Base-by-base conservation (phyloP, 2,113 vertebrate species). In the Egretta garzetta region DNA sequence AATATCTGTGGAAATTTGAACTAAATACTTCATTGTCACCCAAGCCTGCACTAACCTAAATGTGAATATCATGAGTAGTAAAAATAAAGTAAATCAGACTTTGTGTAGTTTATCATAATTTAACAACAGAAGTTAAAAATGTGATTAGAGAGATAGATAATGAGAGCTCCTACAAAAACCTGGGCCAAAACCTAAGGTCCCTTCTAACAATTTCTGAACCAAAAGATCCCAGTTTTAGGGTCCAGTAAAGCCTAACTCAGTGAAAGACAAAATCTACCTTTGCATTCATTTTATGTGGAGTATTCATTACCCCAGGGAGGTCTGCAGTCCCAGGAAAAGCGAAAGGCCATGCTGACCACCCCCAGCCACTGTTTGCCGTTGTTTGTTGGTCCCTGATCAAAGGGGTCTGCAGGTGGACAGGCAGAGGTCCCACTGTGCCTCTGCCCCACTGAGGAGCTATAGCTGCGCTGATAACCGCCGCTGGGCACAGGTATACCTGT, bases 101-200 rank as follows among this genome's bases (percentile, higher is more conserved):
- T 62, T 23, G 14, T 49, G 30, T 11, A 27, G 7, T 41, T 47
- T 49, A 21, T 60, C 26, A 52, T 17, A 30, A 66, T 35, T 67
- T 53, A 71, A 28, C 52, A 59, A 52, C 3, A 50, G 21, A 70
- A 80, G 8, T 72, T n/a, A 4, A 91, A 93, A 64, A 50, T 12
- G 2, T 39, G 2, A 50, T 41, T 56, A 56, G 12, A 59, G 58
- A 59, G 17, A 30, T 1, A 43, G n/a, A 59, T n/a, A 43, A 62
- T 71, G 30, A 82, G 5, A 62, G 2, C 1, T 3, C 8, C 6
- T 8, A 11, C 23, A 71, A 79, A 86, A 93, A 30, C 18, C 20
- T 17, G 8, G 17, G 3, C 20, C 12, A 66, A 64, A 70, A 70
- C 0, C 4, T 22, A 52, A 53, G 9, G 39, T 32, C 0, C 19